phyloP scores from a whole-genome alignment of 92 coral and sea anemone species.

The Phenganax stokvisi region DNA sequence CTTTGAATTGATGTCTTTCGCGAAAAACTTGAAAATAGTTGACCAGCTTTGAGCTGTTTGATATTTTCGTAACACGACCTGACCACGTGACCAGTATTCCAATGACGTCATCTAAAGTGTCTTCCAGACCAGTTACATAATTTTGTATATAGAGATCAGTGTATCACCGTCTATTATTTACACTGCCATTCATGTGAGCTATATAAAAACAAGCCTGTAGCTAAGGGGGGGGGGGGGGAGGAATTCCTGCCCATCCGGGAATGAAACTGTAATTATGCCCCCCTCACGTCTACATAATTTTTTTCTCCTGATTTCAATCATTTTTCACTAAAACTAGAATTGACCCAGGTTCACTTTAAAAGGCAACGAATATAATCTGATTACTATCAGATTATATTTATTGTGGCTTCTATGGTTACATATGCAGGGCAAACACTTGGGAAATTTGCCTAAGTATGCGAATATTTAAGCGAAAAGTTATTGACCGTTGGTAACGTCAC shows the following conservation, averaged over 20 bases:
- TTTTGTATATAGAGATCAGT: constrained; percentile 8
- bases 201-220: neutral
- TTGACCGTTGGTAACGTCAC: no score
- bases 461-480: no score
- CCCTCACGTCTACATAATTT: no score
- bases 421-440: no score
- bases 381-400: no score
- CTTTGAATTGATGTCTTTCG: neutral
- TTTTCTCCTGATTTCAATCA: no score
- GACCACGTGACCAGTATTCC: constrained; percentile 30
- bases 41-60: constrained; percentile 7
- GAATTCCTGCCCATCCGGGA: neutral
- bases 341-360: no score
- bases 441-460: no score
- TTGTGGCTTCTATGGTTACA: no score
- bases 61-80: neutral
- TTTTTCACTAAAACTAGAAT: no score
- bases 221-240: neutral
- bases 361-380: no score
- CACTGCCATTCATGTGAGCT: neutral
- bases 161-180: neutral
- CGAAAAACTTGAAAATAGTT: constrained; percentile 1
- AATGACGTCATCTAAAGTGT: constrained; percentile 13
- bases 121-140: neutral
- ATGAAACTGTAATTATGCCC: no score